Percentiles rank a stretch among this genome's conserved stretches.
These are phyloP conservation scores for Macrobrachium nipponense DNA, from an alignment of 1,140 invertebrate genomes.

Conservation along the genomic window DNA sequence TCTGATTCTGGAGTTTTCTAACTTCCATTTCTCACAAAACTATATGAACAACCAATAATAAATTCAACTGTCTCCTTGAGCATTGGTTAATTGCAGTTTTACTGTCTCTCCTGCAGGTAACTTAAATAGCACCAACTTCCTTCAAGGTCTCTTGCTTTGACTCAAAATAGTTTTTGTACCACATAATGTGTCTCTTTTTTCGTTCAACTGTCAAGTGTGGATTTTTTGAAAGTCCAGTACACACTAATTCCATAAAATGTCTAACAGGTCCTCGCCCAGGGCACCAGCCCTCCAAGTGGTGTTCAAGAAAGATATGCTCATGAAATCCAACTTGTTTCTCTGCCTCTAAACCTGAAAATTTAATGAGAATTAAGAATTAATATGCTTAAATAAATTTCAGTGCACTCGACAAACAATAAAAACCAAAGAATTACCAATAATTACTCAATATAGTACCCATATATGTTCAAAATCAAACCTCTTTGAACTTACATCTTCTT, in stretches of 20 bases:
- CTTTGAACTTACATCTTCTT: too few relatives aligned
- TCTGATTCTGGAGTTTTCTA: not conserved
- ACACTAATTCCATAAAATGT: slow-evolving; percentile 97
- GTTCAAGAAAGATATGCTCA: slow-evolving; percentile 93
- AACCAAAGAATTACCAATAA: too few relatives aligned
- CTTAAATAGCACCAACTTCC: slow-evolving; percentile 61
- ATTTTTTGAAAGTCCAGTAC: slow-evolving; percentile 94
- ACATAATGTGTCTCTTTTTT: slow-evolving; percentile 90
- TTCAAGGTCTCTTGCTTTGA: slow-evolving; percentile 57
- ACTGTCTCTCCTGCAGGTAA: not conserved
- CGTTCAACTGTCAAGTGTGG: slow-evolving; percentile 87
- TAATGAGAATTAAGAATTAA: slow-evolving; percentile 2
- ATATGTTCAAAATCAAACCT: too few relatives aligned
- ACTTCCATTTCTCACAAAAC: too few relatives aligned
- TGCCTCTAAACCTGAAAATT: slow-evolving; percentile 78
- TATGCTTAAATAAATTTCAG: too few relatives aligned
- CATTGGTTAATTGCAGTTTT: too few relatives aligned
- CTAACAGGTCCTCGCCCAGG: slow-evolving; percentile 88
- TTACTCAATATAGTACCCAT: too few relatives aligned
- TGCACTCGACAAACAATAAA: too few relatives aligned
- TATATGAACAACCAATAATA: too few relatives aligned
- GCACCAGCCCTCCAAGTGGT: slow-evolving; percentile 87
- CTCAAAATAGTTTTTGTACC: slow-evolving; percentile 91
- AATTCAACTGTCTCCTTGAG: too few relatives aligned
- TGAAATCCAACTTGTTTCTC: slow-evolving; percentile 86